Evolutionary conservation across 2,797 vertebrate genomes (phyloP).

Genomic region (Gila robusta): DNA sequence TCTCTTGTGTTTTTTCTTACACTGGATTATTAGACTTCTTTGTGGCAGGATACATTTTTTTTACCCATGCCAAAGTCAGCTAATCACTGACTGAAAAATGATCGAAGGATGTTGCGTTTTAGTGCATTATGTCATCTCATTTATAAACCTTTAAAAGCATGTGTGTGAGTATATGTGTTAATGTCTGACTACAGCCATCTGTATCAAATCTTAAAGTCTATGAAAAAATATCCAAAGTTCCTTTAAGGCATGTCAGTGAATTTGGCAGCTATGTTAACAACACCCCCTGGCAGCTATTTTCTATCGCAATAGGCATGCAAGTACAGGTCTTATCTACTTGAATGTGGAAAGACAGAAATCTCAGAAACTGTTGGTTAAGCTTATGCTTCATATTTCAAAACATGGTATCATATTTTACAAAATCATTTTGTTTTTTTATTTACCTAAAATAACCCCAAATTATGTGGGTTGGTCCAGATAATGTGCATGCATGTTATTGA

Average conservation of each 20-base stretch:
- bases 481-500: neutral
- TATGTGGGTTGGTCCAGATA: neutral
- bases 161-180: neutral
- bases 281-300: constrained; percentile 16
- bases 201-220: neutral
- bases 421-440: neutral
- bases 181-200: neutral
- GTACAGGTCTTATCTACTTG: constrained; percentile 20
- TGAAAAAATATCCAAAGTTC: neutral
- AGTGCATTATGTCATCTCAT: constrained; percentile 3
- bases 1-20: neutral
- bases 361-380: neutral
- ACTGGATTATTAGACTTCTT: neutral
- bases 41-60: neutral
- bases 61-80: neutral
- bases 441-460: neutral
- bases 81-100: constrained; percentile 33
- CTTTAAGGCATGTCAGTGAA: constrained; percentile 8
- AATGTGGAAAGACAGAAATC: neutral
- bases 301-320: neutral
- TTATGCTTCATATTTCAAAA: neutral
- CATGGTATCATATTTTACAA: neutral
- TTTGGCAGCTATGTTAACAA: neutral
- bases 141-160: neutral
- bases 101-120: neutral